phyloP scores from a whole-genome alignment of 2,888 invertebrate species.

The Thereva unica region DNA sequence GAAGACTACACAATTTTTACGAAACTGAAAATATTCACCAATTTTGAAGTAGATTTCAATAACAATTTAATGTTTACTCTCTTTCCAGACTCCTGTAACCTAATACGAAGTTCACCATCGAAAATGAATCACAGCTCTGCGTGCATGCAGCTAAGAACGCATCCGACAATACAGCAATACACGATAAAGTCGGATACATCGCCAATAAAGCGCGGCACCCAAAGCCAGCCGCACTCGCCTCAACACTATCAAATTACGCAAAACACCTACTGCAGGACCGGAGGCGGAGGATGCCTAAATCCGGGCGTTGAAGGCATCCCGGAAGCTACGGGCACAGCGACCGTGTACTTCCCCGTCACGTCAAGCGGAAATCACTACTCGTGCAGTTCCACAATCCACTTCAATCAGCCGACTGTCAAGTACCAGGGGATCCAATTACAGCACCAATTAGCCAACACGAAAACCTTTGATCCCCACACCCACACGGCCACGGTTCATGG shows the following conservation, averaged over 20 bases:
- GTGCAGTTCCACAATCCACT: conserved; percentile 43
- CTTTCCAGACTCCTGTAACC: conserved; percentile 54
- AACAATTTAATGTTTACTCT: conserved; percentile 3
- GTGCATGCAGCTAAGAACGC: conserved; percentile 48
- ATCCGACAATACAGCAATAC: conserved; percentile 42
- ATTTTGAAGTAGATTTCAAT: not conserved
- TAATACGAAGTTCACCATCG: conserved; percentile 53
- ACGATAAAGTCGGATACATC: conserved; percentile 39
- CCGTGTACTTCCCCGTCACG: conserved; percentile 55
- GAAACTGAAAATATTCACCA: too few relatives aligned
- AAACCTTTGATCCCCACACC: conserved; percentile 20
- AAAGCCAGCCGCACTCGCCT: conserved; percentile 39
- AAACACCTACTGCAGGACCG: conserved; percentile 42
- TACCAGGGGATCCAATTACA: conserved; percentile 53
- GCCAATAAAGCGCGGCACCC: conserved; percentile 44
- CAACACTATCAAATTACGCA: conserved; percentile 43
- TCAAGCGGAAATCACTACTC: conserved; percentile 39
- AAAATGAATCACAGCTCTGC: conserved; percentile 50
- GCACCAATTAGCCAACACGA: conserved; percentile 38
- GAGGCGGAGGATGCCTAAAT: conserved; percentile 32
- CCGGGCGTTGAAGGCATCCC: conserved; percentile 24
- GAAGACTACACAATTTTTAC: too few relatives aligned
- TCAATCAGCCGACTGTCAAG: conserved; percentile 53
- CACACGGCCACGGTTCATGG: conserved; percentile 58
- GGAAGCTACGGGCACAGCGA: conserved; percentile 47